Conservation (phyloP, 2,797 vertebrate genomes). For the Galaxias olidus region DNA sequence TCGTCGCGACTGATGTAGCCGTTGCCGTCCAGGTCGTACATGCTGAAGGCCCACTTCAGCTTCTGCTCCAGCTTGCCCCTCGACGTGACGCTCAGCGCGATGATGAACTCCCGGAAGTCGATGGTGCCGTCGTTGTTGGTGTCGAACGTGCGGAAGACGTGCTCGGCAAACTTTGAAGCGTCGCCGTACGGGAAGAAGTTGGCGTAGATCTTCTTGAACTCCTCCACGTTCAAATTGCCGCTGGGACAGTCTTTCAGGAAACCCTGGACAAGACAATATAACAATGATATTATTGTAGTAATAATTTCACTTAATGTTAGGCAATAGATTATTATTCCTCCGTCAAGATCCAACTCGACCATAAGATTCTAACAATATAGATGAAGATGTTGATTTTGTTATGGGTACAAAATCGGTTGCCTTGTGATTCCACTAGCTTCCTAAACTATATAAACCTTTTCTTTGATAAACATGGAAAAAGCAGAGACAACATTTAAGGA, state of each 20-base stretch:
- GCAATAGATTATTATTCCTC: no score
- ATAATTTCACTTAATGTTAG: no score
- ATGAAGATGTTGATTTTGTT: no score
- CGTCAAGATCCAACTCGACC: no score
- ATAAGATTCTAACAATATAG: no score
- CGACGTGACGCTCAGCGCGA: constrained; percentile 82
- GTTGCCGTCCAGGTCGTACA: constrained; percentile 85
- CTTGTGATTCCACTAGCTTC: no score
- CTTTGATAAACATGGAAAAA: no score
- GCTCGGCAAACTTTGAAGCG: constrained; percentile 83
- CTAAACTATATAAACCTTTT: no score
- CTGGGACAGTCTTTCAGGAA: constrained; percentile 85
- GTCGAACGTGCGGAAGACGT: constrained; percentile 84
- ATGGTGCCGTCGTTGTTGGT: constrained; percentile 82
- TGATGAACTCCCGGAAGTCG: constrained; percentile 87
- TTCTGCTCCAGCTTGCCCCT: constrained; percentile 84
- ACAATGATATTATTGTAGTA: no score
- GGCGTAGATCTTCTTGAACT: constrained; percentile 86
- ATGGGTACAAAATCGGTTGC: no score
- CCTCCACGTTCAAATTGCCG: constrained; percentile 82
- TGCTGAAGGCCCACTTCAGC: constrained; percentile 85
- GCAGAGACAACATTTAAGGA: no score
- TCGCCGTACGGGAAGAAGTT: constrained; percentile 86
- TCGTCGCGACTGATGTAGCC: constrained; percentile 84
- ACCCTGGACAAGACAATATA: constrained; percentile 60